phyloP scores from a whole-genome alignment of 2,113 vertebrate genomes.

The human region DNA sequence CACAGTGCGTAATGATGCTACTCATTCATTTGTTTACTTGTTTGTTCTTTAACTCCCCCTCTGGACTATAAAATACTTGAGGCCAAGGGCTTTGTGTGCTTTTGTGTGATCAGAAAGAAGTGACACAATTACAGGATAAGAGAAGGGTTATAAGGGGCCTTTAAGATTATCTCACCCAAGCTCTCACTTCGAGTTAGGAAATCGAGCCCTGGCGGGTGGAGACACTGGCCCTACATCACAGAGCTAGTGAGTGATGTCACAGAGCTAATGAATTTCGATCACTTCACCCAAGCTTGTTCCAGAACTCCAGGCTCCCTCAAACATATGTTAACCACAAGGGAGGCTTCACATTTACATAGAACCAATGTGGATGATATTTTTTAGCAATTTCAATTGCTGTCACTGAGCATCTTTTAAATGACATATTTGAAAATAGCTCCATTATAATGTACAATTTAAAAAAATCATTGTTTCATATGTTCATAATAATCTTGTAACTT shows the following conservation, averaged over 20 bases:
- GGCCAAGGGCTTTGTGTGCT: neutral
- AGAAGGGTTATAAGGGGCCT: neutral
- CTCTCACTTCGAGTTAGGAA: neutral
- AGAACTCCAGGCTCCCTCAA: neutral
- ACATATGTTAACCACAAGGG: neutral
- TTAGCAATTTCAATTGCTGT: neutral
- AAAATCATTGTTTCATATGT: neutral
- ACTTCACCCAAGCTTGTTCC: neutral
- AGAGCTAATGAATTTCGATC: neutral
- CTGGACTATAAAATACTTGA: neutral
- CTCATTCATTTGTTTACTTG: neutral
- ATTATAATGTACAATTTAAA: neutral
- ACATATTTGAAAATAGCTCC: slow-evolving; percentile 9
- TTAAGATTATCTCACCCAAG: neutral
- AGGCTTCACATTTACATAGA: neutral
- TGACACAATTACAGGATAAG: neutral
- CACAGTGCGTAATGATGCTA: neutral
- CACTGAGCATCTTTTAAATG: neutral
- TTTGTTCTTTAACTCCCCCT: neutral
- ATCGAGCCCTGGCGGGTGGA: neutral
- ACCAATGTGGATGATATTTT: neutral
- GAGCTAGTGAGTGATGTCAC: neutral
- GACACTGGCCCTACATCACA: neutral
- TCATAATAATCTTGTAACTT: neutral
- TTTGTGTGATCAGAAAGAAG: neutral